These are phyloP conservation scores for Rafetus swinhoei DNA, from an alignment of 2,113 vertebrate species.

Conservation along the genomic window DNA sequence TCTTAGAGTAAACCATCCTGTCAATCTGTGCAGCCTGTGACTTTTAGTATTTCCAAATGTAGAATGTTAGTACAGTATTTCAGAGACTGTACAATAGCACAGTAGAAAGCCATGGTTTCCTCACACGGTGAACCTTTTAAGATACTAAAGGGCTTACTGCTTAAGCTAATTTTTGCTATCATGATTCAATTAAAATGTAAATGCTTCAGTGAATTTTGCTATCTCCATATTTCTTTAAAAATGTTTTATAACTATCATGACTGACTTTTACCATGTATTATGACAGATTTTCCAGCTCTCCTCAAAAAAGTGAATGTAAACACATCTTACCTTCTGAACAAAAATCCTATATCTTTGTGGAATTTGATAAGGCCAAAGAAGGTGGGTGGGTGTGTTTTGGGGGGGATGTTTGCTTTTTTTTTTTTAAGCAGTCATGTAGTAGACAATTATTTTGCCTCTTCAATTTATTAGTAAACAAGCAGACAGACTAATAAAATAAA, in stretches of 20 bases:
- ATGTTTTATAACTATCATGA: accelerated
- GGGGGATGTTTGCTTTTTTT: accelerated
- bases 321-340: not conserved
- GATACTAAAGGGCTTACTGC: slow-evolving; percentile 11
- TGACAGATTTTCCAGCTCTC: not conserved
- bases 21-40: not conserved
- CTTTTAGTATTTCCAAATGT: not conserved
- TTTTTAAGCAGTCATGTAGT: not conserved
- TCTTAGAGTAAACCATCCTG: not conserved
- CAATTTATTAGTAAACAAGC: not conserved
- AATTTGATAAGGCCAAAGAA: not conserved
- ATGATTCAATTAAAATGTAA: slow-evolving; percentile 22
- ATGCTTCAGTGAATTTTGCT: not conserved
- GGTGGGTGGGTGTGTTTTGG: no score
- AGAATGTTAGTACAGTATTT: not conserved
- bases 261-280: not conserved
- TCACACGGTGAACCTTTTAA: slow-evolving; percentile 10
- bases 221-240: not conserved
- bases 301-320: not conserved
- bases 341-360: not conserved
- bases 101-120: not conserved
- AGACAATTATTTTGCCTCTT: not conserved
- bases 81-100: not conserved
- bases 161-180: not conserved
- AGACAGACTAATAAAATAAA: not conserved